Conservation (phyloP, 2,888 invertebrate genomes). For the Oegoconia quadripuncta region DNA sequence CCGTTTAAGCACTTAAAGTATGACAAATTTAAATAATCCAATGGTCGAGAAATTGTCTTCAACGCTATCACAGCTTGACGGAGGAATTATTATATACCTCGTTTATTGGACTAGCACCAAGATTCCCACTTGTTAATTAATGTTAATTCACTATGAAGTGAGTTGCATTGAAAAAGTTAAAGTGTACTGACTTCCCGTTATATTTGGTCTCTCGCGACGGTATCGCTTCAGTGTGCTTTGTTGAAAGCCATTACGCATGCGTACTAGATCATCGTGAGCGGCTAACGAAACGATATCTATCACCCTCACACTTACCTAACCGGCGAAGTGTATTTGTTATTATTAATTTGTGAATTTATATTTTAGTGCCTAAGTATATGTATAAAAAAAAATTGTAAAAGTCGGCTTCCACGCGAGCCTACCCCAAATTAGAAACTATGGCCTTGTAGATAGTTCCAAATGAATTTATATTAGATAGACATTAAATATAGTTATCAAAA, state of each 20-base stretch:
- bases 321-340: not conserved
- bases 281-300: too few relatives aligned
- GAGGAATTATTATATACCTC: too few relatives aligned
- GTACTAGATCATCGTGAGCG: slow-evolving; percentile 26
- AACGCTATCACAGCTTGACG: too few relatives aligned
- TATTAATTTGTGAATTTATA: not conserved
- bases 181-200: too few relatives aligned
- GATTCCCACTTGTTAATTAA: slow-evolving; percentile 1
- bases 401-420: slow-evolving; percentile 22
- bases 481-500: not conserved
- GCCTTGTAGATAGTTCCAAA: slow-evolving; percentile 54
- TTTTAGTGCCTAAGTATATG: too few relatives aligned
- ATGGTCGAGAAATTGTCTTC: too few relatives aligned
- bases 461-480: slow-evolving; percentile 20
- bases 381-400: slow-evolving; percentile 9
- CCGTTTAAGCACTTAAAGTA: too few relatives aligned
- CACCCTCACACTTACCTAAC: not conserved
- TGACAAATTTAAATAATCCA: too few relatives aligned
- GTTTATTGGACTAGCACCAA: too few relatives aligned
- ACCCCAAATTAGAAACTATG: slow-evolving; percentile 37
- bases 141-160: too few relatives aligned
- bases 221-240: slow-evolving; percentile 62
- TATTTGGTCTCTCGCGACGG: slow-evolving; percentile 33
- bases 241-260: slow-evolving; percentile 58
- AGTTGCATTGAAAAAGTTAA: too few relatives aligned